A percentile compares a stretch with the other conserved stretches of the same genome.
Conservation (phyloP, 2,113 vertebrate genomes). For the Hiodon tergisus region DNA sequence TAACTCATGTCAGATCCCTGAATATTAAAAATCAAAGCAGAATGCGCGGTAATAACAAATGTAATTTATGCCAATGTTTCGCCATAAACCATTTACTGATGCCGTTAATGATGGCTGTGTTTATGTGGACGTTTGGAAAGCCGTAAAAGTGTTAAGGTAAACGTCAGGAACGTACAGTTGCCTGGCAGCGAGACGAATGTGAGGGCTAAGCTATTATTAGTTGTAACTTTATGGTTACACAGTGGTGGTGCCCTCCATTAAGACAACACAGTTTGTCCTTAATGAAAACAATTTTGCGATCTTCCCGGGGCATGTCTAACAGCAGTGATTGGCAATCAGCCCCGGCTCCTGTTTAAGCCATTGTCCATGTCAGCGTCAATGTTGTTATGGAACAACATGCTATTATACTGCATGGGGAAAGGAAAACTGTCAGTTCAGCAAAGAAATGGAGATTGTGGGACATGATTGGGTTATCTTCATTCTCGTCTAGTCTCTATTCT, state of each 20-base stretch:
- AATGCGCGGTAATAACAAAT: conserved; percentile 41
- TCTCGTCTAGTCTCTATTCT: no score
- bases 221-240: background rate
- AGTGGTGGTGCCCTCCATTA: background rate
- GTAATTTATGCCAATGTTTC: conserved; percentile 54
- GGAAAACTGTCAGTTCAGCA: no score
- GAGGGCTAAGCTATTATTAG: background rate
- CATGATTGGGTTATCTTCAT: no score
- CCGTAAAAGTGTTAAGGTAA: conserved; percentile 42
- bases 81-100: conserved; percentile 50
- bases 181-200: background rate
- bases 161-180: conserved; percentile 34
- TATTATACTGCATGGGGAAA: no score
- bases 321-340: conserved; percentile 43
- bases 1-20: conserved; percentile 45
- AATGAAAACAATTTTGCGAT: background rate
- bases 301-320: background rate
- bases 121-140: conserved; percentile 34
- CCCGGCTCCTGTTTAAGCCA: no score
- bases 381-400: no score
- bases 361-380: no score
- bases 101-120: conserved; percentile 41
- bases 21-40: conserved; percentile 35
- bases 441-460: no score
- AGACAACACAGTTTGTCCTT: background rate